Conservation (phyloP, 2,113 vertebrate species). For the Eulacestoma nigropectus region DNA sequence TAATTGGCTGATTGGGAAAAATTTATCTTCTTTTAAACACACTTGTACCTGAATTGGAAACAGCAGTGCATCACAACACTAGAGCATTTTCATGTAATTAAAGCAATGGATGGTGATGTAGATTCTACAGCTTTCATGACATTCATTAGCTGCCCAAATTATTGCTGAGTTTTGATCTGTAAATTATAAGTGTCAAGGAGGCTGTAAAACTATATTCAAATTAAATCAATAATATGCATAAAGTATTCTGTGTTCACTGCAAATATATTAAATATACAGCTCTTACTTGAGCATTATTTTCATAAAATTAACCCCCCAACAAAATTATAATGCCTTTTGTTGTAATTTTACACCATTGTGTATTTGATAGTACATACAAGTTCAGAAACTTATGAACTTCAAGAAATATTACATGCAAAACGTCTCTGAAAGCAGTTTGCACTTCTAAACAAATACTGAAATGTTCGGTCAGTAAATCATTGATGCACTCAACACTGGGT, state of each 20-base stretch:
- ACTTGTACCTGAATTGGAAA: conserved; percentile 86
- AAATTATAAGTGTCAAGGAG: conserved; percentile 94
- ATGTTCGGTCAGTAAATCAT: conserved; percentile 87
- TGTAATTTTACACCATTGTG: conserved; percentile 94
- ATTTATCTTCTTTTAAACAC: conserved; percentile 77
- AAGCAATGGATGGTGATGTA: conserved; percentile 79
- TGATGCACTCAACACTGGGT: conserved; percentile 92
- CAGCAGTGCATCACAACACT: conserved; percentile 81
- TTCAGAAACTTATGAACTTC: conserved; percentile 90
- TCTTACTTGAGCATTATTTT: conserved; percentile 88
- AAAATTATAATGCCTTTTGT: conserved; percentile 98
- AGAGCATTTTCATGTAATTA: conserved; percentile 80
- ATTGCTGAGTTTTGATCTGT: conserved; percentile 99
- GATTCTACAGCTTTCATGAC: conserved; percentile 99
- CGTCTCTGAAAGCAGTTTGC: conserved; percentile 94
- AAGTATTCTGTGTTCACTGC: conserved; percentile 91
- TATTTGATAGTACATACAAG: conserved; percentile 89
- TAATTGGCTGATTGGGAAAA: conserved; percentile 80
- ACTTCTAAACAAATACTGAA: conserved; percentile 96
- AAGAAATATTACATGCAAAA: conserved; percentile 98
- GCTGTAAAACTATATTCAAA: conserved; percentile 97
- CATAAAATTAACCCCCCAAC: conserved; percentile 98
- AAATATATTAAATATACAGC: conserved; percentile 99
- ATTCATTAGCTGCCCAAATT: conserved; percentile 99
- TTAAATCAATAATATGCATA: conserved; percentile 93